Percentiles rank a stretch among this genome's conserved stretches.
These are phyloP conservation scores for Biston stratarius DNA, from an alignment of 2,888 invertebrate species.

Conservation along the genomic window DNA sequence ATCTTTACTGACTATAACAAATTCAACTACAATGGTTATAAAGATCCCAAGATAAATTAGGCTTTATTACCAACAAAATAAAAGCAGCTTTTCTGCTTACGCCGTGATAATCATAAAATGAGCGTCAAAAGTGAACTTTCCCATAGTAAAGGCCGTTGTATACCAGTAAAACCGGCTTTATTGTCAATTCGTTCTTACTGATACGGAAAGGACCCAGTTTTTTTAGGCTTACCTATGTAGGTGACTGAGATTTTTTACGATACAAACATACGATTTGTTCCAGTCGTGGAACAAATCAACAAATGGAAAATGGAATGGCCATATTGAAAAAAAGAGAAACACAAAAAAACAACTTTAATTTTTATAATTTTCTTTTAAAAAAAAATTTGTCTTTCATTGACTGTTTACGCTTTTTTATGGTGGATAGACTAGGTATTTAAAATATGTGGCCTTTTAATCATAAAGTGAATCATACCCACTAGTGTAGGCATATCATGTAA, in stretches of 20 bases:
- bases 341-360: too few relatives aligned
- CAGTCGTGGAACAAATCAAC: slow-evolving; percentile 10
- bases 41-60: slow-evolving; percentile 22
- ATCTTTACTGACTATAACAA: slow-evolving; percentile 7
- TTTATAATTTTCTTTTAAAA: too few relatives aligned
- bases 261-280: slow-evolving; percentile 42
- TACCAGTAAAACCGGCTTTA: slow-evolving; percentile 55
- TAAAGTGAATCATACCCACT: too few relatives aligned
- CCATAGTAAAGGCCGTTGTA: slow-evolving; percentile 30
- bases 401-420: too few relatives aligned
- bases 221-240: slow-evolving; percentile 52
- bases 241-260: slow-evolving; percentile 51
- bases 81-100: slow-evolving; percentile 17
- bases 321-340: too few relatives aligned
- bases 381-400: too few relatives aligned
- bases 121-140: slow-evolving; percentile 27
- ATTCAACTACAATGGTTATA: slow-evolving; percentile 15
- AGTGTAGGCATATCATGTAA: too few relatives aligned
- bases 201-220: slow-evolving; percentile 55
- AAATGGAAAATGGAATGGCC: slow-evolving; percentile 1
- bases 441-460: too few relatives aligned
- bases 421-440: too few relatives aligned
- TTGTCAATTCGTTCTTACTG: slow-evolving; percentile 61
- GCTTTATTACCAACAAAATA: slow-evolving; percentile 21
- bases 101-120: slow-evolving; percentile 17